phyloP scores from a whole-genome alignment of 2,797 vertebrate species.

The Australoheros facetus region DNA sequence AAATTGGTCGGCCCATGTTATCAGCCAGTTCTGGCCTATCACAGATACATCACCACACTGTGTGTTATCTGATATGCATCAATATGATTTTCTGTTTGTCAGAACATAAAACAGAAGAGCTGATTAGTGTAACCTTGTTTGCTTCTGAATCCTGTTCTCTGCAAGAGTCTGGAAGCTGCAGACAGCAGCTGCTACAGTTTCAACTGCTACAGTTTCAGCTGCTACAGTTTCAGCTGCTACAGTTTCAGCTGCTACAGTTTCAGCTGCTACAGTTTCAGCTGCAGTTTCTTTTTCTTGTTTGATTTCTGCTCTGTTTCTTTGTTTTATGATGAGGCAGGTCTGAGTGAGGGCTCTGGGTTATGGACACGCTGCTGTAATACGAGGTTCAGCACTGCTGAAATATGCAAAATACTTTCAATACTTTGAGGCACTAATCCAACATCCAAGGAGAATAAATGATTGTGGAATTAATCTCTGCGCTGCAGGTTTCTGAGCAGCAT shows the following conservation, averaged over 20 bases:
- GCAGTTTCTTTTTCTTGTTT: neutral
- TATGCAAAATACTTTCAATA: too few relatives aligned
- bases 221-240: too few relatives aligned
- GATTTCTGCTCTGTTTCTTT: fast-evolving
- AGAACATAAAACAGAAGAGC: neutral
- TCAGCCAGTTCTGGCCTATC: too few relatives aligned
- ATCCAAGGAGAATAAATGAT: conserved; percentile 33
- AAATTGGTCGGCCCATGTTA: neutral
- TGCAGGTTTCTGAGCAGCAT: conserved; percentile 10
- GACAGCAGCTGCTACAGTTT: too few relatives aligned
- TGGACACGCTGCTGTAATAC: neutral
- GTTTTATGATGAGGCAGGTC: neutral
- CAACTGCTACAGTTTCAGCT: too few relatives aligned
- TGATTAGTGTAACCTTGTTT: neutral
- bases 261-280: too few relatives aligned
- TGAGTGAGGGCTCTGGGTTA: too few relatives aligned
- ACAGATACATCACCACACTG: neutral
- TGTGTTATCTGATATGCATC: neutral
- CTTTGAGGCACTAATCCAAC: conserved; percentile 25
- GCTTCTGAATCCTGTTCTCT: too few relatives aligned
- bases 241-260: neutral
- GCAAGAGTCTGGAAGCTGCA: neutral
- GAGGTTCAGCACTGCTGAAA: too few relatives aligned
- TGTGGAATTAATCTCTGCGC: conserved; percentile 2
- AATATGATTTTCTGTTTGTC: neutral